These are phyloP conservation scores for Novumbra hubbsi DNA, from an alignment of 2,797 vertebrate species.

Conservation along the genomic window DNA sequence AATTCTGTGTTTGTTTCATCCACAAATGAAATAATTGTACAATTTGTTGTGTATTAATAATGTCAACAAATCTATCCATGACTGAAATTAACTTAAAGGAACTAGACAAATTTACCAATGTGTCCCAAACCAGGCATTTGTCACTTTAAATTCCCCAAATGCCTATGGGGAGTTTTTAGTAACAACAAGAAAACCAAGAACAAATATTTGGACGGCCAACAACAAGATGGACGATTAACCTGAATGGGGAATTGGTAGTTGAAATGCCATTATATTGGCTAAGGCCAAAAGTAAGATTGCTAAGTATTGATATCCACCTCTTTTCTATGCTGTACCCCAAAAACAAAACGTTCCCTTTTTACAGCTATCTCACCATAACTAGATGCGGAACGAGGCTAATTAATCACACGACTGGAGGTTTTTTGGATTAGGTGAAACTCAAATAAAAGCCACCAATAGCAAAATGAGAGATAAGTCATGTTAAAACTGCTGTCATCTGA, in stretches of 20 bases:
- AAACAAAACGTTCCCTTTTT: slow-evolving; percentile 56
- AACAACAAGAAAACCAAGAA: neutral
- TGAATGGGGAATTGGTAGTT: slow-evolving; percentile 3
- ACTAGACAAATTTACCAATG: neutral
- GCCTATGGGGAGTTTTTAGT: neutral
- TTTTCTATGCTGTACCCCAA: slow-evolving; percentile 31
- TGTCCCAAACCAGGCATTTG: neutral
- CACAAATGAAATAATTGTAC: slow-evolving; percentile 2
- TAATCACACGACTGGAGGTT: neutral
- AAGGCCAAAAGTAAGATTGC: slow-evolving; percentile 8
- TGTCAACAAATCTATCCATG: slow-evolving; percentile 10
- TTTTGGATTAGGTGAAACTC: neutral
- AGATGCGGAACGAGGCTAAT: slow-evolving; percentile 12
- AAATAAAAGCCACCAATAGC: neutral
- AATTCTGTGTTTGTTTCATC: slow-evolving; percentile 56
- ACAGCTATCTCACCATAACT: slow-evolving; percentile 30
- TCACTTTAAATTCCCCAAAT: neutral
- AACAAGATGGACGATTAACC: neutral
- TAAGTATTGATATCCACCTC: slow-evolving; percentile 13
- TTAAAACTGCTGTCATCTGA: slow-evolving; percentile 13
- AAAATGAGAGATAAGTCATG: neutral
- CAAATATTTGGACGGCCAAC: slow-evolving; percentile 5
- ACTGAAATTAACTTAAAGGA: slow-evolving; percentile 14
- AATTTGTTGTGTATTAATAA: neutral
- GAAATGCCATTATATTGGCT: slow-evolving; percentile 15